Percentiles rank a stretch among this genome's conserved stretches.
Evolutionary conservation across 2,888 invertebrate genomes (phyloP).

Genomic region (Chelonus formosanus): DNA sequence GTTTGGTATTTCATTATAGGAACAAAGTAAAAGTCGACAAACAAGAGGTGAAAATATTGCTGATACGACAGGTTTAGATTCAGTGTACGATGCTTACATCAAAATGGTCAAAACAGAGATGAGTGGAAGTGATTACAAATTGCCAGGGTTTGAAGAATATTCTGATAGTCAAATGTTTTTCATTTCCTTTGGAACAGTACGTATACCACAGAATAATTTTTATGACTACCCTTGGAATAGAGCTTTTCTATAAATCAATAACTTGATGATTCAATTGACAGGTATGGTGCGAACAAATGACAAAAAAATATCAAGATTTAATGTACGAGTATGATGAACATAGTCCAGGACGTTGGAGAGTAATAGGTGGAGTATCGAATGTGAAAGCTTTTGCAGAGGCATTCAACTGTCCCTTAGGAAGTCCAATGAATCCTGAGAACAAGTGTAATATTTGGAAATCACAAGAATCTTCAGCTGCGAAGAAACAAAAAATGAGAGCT

Average conservation of each 20-base stretch:
- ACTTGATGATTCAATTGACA: neutral
- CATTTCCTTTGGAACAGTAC: conserved; percentile 65
- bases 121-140: conserved; percentile 56
- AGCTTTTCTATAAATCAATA: neutral
- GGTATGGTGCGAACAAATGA: conserved; percentile 18
- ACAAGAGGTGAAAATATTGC: conserved; percentile 77
- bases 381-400: conserved; percentile 33
- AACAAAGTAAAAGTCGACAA: conserved; percentile 11
- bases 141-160: conserved; percentile 73
- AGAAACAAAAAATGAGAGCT: neutral
- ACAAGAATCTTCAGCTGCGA: neutral
- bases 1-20: neutral
- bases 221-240: neutral
- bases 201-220: neutral
- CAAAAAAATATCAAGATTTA: conserved; percentile 2
- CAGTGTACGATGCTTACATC: conserved; percentile 74
- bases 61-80: conserved; percentile 83
- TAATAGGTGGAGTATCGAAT: conserved; percentile 37
- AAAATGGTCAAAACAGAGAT: conserved; percentile 31
- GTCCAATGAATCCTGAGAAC: conserved; percentile 37
- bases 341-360: conserved; percentile 32
- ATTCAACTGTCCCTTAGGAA: conserved; percentile 37
- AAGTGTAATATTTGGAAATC: conserved; percentile 38
- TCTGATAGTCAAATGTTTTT: conserved; percentile 78
- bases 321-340: conserved; percentile 17